Percentiles rank a stretch among this genome's conserved stretches.
These are phyloP conservation scores for Recurvirostra avosetta DNA, from an alignment of 2,113 vertebrate species.

Conservation along the genomic window DNA sequence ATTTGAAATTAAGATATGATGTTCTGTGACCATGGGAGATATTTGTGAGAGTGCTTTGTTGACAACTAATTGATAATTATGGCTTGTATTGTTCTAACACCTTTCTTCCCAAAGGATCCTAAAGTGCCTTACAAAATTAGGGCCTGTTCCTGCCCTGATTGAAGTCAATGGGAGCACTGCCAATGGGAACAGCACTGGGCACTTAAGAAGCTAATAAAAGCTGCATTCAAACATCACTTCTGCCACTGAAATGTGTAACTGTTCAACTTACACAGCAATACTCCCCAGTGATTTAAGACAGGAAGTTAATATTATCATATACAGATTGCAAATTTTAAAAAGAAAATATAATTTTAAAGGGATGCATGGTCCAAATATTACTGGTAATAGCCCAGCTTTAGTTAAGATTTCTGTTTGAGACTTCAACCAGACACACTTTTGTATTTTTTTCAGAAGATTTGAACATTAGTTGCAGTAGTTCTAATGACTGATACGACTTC, in stretches of 20 bases:
- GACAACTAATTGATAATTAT: constrained; percentile 23
- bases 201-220: constrained; percentile 62
- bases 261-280: constrained; percentile 29
- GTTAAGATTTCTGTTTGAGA: not conserved
- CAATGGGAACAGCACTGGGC: constrained; percentile 41
- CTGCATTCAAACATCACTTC: constrained; percentile 43
- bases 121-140: constrained; percentile 59
- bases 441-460: not conserved
- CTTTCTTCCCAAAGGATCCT: constrained; percentile 48
- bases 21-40: not conserved
- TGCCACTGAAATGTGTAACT: constrained; percentile 41
- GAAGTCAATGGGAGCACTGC: constrained; percentile 58
- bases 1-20: constrained; percentile 7
- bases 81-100: constrained; percentile 38
- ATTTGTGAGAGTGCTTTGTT: constrained; percentile 28
- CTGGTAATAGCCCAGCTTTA: not conserved
- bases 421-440: not conserved
- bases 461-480: not conserved
- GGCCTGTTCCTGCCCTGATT: constrained; percentile 49
- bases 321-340: not conserved
- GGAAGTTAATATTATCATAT: constrained; percentile 27
- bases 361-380: not conserved
- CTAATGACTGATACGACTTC: not conserved
- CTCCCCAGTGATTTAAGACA: not conserved
- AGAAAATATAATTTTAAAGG: not conserved